Percentiles rank a stretch among this genome's conserved stretches.
phyloP scores from a whole-genome alignment of 2,797 vertebrate species.

The Onychomys leucogaster region DNA sequence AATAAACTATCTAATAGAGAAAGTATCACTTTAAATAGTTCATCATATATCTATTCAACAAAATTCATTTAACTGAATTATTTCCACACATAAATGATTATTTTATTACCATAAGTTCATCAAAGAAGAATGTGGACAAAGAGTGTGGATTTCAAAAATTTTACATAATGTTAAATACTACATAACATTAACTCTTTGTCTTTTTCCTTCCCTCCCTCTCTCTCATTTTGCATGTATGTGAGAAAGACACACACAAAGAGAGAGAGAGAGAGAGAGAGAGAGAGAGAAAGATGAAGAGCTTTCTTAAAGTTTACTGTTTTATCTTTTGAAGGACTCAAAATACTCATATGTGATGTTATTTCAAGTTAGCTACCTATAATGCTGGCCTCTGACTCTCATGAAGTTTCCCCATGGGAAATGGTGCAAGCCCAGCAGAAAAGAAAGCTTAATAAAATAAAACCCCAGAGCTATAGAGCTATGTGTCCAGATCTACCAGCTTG shows the following conservation, averaged over 20 bases:
- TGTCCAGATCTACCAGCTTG: not conserved
- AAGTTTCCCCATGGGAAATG: constrained; percentile 56
- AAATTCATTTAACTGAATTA: constrained; percentile 5
- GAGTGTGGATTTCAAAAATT: not conserved
- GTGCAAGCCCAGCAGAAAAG: constrained; percentile 52
- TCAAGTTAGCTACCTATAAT: constrained; percentile 46
- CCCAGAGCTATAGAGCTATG: constrained; percentile 25
- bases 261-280: not conserved
- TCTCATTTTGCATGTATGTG: not conserved
- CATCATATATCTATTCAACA: not conserved
- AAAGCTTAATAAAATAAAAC: constrained; percentile 61
- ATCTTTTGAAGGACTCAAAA: constrained; percentile 59
- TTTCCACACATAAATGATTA: not conserved
- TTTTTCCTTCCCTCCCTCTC: not conserved
- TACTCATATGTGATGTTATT: constrained; percentile 43
- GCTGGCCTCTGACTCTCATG: constrained; percentile 43
- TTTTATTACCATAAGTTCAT: constrained; percentile 28
- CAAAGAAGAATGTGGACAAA: constrained; percentile 17
- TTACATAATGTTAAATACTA: not conserved
- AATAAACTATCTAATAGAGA: not conserved
- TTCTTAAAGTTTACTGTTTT: constrained; percentile 34
- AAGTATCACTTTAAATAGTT: constrained; percentile 28
- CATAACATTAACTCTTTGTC: not conserved
- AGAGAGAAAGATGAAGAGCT: not conserved
- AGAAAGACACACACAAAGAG: too few relatives aligned